These are phyloP conservation scores for Marmota flaviventris DNA, from an alignment of 2,113 vertebrate genomes.

Conservation along the genomic window DNA sequence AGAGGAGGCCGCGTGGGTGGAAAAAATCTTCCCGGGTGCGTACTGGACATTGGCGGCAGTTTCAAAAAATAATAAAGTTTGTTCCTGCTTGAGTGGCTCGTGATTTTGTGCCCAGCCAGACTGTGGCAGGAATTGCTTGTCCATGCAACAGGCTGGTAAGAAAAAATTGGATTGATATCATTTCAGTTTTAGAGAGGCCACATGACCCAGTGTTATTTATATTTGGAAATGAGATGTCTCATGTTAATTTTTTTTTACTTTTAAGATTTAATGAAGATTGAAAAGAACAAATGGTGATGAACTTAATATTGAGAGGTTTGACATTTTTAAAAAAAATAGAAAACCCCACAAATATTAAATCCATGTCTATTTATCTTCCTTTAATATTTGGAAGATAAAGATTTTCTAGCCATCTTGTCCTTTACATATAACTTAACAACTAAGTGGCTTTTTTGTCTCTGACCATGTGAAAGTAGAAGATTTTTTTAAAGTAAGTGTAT, in stretches of 20 bases:
- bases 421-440: background rate
- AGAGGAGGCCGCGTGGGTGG: too few species aligned
- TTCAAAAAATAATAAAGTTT: too few species aligned
- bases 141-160: background rate
- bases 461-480: background rate
- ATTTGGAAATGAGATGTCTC: background rate
- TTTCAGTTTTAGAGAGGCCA: background rate
- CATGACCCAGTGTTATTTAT: background rate
- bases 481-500: background rate
- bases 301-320: background rate
- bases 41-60: too few species aligned
- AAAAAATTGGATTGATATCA: background rate
- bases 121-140: background rate
- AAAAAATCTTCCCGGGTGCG: too few species aligned
- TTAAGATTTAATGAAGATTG: background rate
- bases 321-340: background rate
- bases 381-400: background rate
- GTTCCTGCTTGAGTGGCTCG: too few species aligned
- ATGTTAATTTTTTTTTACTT: background rate
- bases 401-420: background rate
- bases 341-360: background rate
- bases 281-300: background rate
- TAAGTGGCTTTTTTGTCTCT: background rate
- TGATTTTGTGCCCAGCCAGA: too few species aligned
- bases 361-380: background rate